phyloP scores from a whole-genome alignment of 1,140 invertebrate species.

The Diabrotica virgifera region DNA sequence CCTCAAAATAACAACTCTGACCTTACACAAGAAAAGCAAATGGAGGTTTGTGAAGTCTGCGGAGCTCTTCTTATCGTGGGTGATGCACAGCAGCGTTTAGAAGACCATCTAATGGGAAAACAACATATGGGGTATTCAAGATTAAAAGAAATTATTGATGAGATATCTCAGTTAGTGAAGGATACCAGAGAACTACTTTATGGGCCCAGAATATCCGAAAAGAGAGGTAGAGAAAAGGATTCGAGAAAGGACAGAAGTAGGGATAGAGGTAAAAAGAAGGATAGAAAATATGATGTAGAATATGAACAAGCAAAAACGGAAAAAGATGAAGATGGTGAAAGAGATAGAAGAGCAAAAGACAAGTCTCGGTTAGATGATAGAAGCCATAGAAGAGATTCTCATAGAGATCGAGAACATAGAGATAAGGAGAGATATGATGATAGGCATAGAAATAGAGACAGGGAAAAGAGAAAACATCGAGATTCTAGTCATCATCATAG shows the following conservation, averaged over 20 bases:
- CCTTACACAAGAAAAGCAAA: constrained; percentile 90
- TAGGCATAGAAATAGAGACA: constrained; percentile 41
- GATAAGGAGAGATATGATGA: constrained; percentile 15
- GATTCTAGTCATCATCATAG: constrained; percentile 33
- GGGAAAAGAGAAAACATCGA: constrained; percentile 7
- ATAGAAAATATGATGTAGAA: constrained; percentile 42
- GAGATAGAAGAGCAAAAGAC: constrained; percentile 11
- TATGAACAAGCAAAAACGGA: not conserved
- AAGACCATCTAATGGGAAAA: constrained; percentile 97
- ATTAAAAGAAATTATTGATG: constrained; percentile 61
- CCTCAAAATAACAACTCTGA: constrained; percentile 67
- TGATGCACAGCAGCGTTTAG: constrained; percentile 95
- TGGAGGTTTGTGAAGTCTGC: constrained; percentile 98
- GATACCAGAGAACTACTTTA: constrained; percentile 39
- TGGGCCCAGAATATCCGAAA: constrained; percentile 32
- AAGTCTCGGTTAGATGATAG: constrained; percentile 23
- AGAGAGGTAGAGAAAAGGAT: constrained; percentile 44
- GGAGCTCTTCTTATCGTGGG: constrained; percentile 97
- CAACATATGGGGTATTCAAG: constrained; percentile 87
- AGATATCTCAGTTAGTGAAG: constrained; percentile 52
- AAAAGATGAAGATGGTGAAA: constrained; percentile 12
- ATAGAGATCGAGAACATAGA: constrained; percentile 30
- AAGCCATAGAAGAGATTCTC: constrained; percentile 34
- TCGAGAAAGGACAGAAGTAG: constrained; percentile 28
- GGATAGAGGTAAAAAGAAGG: constrained; percentile 35